Conservation (phyloP, 2,113 vertebrate species). For the Oceanites oceanicus region DNA sequence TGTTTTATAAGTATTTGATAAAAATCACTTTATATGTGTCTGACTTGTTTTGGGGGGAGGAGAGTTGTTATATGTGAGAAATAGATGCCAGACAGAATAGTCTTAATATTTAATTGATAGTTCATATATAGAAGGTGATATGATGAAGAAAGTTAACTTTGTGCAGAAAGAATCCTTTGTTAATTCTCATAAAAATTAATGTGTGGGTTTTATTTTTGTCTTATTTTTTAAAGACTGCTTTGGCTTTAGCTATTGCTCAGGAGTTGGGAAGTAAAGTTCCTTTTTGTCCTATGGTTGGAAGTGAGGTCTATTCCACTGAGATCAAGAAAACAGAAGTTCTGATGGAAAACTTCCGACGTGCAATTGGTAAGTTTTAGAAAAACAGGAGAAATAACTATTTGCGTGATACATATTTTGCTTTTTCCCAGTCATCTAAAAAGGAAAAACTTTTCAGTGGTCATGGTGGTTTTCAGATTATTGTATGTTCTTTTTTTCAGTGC, state of each 20-base stretch:
- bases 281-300: slow-evolving; percentile 98
- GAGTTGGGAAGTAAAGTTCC: slow-evolving; percentile 97
- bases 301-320: slow-evolving; percentile 96
- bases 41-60: background rate
- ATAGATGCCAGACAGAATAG: background rate
- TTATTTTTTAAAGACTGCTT: slow-evolving; percentile 81
- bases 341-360: slow-evolving; percentile 98
- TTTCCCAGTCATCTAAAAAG: background rate
- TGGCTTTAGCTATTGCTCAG: slow-evolving; percentile 94
- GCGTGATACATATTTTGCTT: background rate
- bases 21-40: background rate
- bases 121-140: background rate
- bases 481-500: background rate
- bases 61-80: background rate
- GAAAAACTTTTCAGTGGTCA: background rate
- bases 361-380: slow-evolving; percentile 85
- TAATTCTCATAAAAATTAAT: background rate
- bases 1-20: background rate
- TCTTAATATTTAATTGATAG: background rate
- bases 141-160: background rate
- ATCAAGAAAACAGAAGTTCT: slow-evolving; percentile 99
- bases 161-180: background rate
- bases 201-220: background rate
- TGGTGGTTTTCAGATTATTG: background rate
- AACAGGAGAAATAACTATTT: background rate